Conservation (phyloP, 1,140 invertebrate genomes). For the Sycobia sp. region DNA sequence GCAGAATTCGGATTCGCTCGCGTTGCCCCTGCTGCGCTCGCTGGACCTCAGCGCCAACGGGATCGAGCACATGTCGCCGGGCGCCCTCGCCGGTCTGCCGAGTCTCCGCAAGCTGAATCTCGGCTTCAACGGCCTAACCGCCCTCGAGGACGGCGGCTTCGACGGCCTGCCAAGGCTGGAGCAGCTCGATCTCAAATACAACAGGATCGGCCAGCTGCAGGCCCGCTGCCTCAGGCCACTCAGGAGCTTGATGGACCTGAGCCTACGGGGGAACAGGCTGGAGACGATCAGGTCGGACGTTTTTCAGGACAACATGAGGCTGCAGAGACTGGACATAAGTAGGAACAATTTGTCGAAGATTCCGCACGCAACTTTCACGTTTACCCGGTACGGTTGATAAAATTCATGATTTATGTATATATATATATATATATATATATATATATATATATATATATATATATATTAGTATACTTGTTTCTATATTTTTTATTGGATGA, state of each 20-base stretch:
- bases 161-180: constrained; percentile 74
- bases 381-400: too few relatives aligned
- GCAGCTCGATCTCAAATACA: constrained; percentile 76
- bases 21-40: constrained; percentile 72
- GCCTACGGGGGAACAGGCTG: constrained; percentile 77
- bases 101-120: constrained; percentile 76
- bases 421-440: too few relatives aligned
- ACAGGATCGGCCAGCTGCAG: constrained; percentile 72
- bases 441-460: too few relatives aligned
- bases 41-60: constrained; percentile 80
- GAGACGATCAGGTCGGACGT: constrained; percentile 71
- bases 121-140: constrained; percentile 76
- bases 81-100: constrained; percentile 70
- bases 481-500: too few relatives aligned
- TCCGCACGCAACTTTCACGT: constrained; percentile 68
- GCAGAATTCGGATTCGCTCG: constrained; percentile 69
- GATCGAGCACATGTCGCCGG: constrained; percentile 71
- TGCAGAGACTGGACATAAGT: constrained; percentile 76
- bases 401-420: too few relatives aligned
- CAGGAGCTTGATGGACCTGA: constrained; percentile 69
- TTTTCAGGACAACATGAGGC: constrained; percentile 68
- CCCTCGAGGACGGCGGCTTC: constrained; percentile 73
- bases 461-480: too few relatives aligned
- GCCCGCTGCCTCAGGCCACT: constrained; percentile 71
- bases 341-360: constrained; percentile 77